Evolutionary conservation across 2,113 vertebrate genomes (phyloP).

Genomic region (Limanda limanda): DNA sequence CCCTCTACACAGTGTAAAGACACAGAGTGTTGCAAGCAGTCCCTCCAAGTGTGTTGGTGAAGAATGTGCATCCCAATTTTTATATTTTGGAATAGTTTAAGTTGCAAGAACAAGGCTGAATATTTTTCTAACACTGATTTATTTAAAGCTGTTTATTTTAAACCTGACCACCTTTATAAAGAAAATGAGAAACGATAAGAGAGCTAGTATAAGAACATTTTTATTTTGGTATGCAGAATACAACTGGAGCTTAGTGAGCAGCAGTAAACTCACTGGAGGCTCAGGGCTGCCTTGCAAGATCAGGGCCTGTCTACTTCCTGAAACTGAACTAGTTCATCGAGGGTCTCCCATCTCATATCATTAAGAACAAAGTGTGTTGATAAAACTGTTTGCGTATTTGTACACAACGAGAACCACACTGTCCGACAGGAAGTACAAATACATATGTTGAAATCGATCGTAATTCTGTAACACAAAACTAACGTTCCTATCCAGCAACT

Average conservation of each 20-base stretch:
- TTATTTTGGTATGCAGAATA: constrained; percentile 1
- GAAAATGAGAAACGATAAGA: not conserved
- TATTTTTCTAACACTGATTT: not conserved
- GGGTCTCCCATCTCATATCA: not conserved
- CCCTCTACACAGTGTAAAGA: not conserved
- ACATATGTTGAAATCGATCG: not conserved
- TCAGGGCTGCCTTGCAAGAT: constrained; percentile 35
- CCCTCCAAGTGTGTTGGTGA: not conserved
- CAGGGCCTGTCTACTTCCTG: constrained; percentile 73
- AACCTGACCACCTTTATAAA: not conserved
- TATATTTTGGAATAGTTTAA: not conserved
- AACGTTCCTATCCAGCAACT: constrained; percentile 51
- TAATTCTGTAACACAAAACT: not conserved
- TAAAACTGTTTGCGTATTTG: not conserved
- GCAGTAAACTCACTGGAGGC: constrained; percentile 33
- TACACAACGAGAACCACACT: accelerated
- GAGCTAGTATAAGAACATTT: no score
- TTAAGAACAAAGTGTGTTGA: not conserved
- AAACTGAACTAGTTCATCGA: constrained; percentile 28
- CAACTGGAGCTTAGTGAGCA: constrained; percentile 10
- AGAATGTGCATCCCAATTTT: not conserved
- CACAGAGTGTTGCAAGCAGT: not conserved
- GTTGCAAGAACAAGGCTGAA: not conserved
- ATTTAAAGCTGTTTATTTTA: not conserved
- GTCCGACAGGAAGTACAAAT: accelerated